Evolutionary conservation across 2,797 vertebrate genomes (phyloP).

Genomic region (Intellagama lesueurii): DNA sequence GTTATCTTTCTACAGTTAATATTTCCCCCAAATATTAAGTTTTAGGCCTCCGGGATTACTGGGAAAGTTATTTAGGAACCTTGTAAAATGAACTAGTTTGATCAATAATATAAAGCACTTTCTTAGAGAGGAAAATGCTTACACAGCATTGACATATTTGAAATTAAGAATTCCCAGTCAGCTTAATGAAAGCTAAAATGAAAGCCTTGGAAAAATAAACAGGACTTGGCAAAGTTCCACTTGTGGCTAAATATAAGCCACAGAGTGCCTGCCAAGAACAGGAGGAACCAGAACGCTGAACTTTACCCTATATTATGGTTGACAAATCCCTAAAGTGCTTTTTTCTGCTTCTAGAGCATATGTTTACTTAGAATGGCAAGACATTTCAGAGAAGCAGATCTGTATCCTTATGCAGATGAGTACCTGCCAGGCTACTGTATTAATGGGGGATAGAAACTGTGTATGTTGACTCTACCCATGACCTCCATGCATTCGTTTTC

Average conservation of each 20-base stretch:
- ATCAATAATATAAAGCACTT: neutral
- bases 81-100: neutral
- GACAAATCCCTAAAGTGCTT: constrained; percentile 46
- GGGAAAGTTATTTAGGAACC: neutral
- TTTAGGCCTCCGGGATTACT: neutral
- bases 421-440: neutral
- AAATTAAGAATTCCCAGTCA: neutral
- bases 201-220: constrained; percentile 31
- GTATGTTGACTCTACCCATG: neutral
- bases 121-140: neutral
- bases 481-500: neutral
- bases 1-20: neutral
- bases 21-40: neutral
- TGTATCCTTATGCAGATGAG: no score
- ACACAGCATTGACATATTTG: neutral
- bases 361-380: constrained; percentile 44
- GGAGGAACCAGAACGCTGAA: constrained; percentile 51
- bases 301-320: constrained; percentile 71
- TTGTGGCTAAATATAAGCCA: constrained; percentile 52
- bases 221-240: constrained; percentile 38
- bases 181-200: constrained; percentile 38
- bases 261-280: constrained; percentile 57
- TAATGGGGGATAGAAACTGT: no score
- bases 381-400: constrained; percentile 18
- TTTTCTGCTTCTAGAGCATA: constrained; percentile 24